A percentile compares a stretch with the other conserved stretches of the same genome.
Conservation (phyloP, 1,140 invertebrate species). For the Trachelipus rathkii region DNA sequence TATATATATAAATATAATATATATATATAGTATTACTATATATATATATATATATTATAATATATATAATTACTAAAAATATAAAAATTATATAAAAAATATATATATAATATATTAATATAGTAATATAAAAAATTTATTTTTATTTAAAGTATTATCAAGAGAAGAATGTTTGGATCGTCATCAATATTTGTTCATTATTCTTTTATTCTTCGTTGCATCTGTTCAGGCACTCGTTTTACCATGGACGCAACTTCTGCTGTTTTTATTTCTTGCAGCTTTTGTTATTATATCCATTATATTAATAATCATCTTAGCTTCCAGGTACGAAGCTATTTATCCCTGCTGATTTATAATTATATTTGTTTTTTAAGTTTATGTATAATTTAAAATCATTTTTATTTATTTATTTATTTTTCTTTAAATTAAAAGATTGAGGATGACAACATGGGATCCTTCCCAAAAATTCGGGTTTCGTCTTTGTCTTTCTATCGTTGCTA, state of each 20-base stretch:
- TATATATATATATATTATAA: too few relatives aligned
- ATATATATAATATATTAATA: too few relatives aligned
- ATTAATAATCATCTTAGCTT: conserved; percentile 78
- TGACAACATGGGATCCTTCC: conserved; percentile 76
- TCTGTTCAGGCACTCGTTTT: conserved; percentile 65
- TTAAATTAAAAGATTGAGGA: conserved; percentile 48
- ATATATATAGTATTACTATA: too few relatives aligned
- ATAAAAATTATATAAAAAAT: too few relatives aligned
- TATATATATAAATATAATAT: too few relatives aligned
- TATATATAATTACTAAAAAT: too few relatives aligned
- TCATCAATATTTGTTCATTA: conserved; percentile 66
- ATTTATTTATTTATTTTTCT: too few relatives aligned
- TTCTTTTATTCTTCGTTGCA: conserved; percentile 61
- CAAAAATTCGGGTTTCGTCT: conserved; percentile 70
- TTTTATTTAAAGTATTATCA: conserved; percentile 62
- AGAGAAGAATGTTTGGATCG: conserved; percentile 66
- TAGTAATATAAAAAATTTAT: too few relatives aligned
- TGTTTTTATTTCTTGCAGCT: conserved; percentile 75
- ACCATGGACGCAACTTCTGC: conserved; percentile 72
- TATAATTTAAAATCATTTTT: too few relatives aligned
- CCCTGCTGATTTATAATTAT: too few relatives aligned
- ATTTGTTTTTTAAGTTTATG: too few relatives aligned
- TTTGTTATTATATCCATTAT: conserved; percentile 80
- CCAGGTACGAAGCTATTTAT: conserved; percentile 52
- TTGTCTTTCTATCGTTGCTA: conserved; percentile 75